Evolutionary conservation across 1,140 invertebrate genomes (phyloP), one percentile per base, ranked within the genome.

Genomic region (Eupristina koningsbergeri): DNA sequence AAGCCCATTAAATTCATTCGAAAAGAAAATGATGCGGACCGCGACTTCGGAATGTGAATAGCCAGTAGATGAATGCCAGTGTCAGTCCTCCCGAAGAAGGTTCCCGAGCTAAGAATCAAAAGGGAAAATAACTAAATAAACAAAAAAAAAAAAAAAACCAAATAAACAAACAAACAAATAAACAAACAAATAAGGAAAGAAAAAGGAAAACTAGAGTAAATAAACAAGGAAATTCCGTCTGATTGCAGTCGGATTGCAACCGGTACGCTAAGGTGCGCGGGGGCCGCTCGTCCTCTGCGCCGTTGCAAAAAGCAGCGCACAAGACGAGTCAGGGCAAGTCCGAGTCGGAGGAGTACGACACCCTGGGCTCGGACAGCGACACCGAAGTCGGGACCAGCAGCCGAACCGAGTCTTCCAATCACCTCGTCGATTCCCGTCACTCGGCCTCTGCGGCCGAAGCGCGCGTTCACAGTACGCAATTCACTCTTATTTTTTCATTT

Each of bases 311-410:
- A 92, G 89, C 89, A 92, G 89, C 89, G 89, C 91, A 92, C 91
- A 93, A 93, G 91, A 89, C 90, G 90, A 91, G 90, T 92, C 91
- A 92, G 90, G 92, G 92, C 87, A 94, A 94, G 90, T 94, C 94
- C 83, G 94, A 95, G 91, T 94, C 94, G 81, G 94, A 94, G 88
- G 94, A 94, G 88, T 94, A 94, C 88, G 94, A 94, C 88, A 94
- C 93, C 87, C 91, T 94, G 84, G 94, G 94, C 87, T 94, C 93
- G 85, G 94, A 94, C 88, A 94, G 93, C 86, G 94, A 94, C 88
- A 93, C 93, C 79, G 93, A 93, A 89, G 91, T 93, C 88, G 93
- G 92, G 87, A 93, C 93, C 87, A 93, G 93, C 89, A 93, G 92
- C 90, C 88, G 93, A 90, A 92, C 93, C 84, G 93, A 94, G 89